Evolutionary conservation across 1,140 invertebrate species (phyloP).

Genomic region (Octopus bimaculoides): DNA sequence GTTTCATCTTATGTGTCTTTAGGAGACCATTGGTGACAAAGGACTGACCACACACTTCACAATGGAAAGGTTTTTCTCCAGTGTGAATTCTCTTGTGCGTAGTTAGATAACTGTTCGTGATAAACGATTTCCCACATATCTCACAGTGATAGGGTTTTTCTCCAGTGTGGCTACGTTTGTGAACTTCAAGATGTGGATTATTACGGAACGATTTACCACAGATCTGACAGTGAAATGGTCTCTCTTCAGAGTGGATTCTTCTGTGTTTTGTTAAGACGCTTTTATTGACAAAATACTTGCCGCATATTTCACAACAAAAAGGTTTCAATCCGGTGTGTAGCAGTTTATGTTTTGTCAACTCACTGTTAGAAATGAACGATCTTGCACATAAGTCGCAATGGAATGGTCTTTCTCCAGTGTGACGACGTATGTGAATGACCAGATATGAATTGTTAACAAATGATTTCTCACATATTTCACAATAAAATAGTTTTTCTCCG

Average conservation of each 20-base stretch:
- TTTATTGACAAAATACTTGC: constrained; percentile 76
- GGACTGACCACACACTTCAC: too few species aligned
- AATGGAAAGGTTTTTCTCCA: too few species aligned
- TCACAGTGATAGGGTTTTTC: too few species aligned
- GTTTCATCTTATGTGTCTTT: too few species aligned
- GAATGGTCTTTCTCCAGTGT: constrained; percentile 39
- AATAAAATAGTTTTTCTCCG: constrained; percentile 23
- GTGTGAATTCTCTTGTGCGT: too few species aligned
- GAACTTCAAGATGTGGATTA: too few species aligned
- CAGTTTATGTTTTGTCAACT: constrained; percentile 45
- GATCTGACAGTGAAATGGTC: constrained; percentile 46
- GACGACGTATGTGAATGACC: constrained; percentile 26
- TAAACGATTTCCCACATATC: too few species aligned
- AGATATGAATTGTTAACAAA: constrained; percentile 22
- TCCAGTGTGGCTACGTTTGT: too few species aligned
- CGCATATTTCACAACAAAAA: constrained; percentile 95
- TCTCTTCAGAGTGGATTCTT: constrained; percentile 65
- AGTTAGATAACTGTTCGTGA: too few species aligned
- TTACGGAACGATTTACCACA: too few species aligned
- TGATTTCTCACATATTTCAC: constrained; percentile 31
- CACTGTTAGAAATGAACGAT: constrained; percentile 28
- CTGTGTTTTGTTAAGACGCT: constrained; percentile 44
- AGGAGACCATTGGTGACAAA: too few species aligned
- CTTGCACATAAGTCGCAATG: constrained; percentile 40
- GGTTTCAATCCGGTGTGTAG: constrained; percentile 92